Conservation (phyloP, 1,140 invertebrate species). For the Philotrypesis tridentata region DNA sequence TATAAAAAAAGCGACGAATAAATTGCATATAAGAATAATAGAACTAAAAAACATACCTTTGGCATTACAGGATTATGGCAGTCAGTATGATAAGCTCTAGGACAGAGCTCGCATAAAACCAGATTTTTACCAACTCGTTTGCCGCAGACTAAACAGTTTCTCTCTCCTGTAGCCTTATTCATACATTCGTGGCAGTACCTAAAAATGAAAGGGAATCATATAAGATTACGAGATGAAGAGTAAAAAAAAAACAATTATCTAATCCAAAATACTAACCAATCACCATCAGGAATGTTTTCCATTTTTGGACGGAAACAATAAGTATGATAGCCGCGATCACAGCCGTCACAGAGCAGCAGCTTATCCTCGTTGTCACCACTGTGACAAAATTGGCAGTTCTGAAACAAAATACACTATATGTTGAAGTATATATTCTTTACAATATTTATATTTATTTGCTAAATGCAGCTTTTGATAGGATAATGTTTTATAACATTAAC, state of each 20-base stretch:
- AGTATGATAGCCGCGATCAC: constrained; percentile 98
- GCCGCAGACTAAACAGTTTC: constrained; percentile 92
- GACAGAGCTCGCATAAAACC: constrained; percentile 90
- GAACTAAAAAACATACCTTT: constrained; percentile 77
- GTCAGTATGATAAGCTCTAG: constrained; percentile 92
- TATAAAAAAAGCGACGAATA: no score
- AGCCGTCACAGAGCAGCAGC: constrained; percentile 95
- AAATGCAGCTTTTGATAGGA: background rate
- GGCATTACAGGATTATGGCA: constrained; percentile 91
- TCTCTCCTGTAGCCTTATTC: constrained; percentile 93
- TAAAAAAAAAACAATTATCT: background rate
- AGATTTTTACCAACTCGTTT: constrained; percentile 85
- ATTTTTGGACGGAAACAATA: constrained; percentile 98
- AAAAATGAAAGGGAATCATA: constrained; percentile 38
- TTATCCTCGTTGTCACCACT: constrained; percentile 97
- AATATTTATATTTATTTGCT: background rate
- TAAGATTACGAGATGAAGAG: background rate
- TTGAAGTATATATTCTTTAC: background rate
- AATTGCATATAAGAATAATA: no score
- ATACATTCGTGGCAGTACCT: constrained; percentile 97
- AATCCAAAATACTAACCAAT: constrained; percentile 84
- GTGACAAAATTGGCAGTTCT: constrained; percentile 98
- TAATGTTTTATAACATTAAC: background rate
- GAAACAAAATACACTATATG: constrained; percentile 68
- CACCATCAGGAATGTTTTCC: constrained; percentile 96